Evolutionary conservation across 2,888 invertebrate species (phyloP).

Genomic region (Volucella bombylans): DNA sequence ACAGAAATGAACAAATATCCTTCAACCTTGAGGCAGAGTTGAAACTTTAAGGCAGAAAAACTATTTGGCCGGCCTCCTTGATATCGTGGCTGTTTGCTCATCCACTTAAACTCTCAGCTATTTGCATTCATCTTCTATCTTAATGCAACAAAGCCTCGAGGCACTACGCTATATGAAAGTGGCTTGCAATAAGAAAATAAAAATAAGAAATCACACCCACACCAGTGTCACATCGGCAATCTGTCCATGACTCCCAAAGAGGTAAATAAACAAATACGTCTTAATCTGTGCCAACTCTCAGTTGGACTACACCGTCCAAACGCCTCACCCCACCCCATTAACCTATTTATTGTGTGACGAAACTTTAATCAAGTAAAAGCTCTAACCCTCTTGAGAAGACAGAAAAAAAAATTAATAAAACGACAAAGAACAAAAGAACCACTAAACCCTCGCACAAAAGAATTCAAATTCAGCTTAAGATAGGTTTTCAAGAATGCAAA

Average conservation of each 20-base stretch:
- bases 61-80: conserved; percentile 13
- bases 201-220: conserved; percentile 9
- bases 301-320: neutral
- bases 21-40: conserved; percentile 59
- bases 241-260: conserved; percentile 61
- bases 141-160: conserved; percentile 57
- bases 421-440: conserved; percentile 11
- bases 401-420: neutral
- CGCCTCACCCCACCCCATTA: conserved; percentile 58
- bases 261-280: conserved; percentile 66
- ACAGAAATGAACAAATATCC: conserved; percentile 59
- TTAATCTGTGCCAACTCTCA: conserved; percentile 48
- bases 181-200: conserved; percentile 5
- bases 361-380: conserved; percentile 71
- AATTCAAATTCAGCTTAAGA: conserved; percentile 46
- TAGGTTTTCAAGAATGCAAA: conserved; percentile 8
- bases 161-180: conserved; percentile 22
- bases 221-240: conserved; percentile 14
- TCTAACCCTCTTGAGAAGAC: conserved; percentile 41
- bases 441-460: conserved; percentile 36
- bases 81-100: conserved; percentile 47
- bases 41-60: conserved; percentile 30
- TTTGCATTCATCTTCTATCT: conserved; percentile 60
- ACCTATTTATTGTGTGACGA: conserved; percentile 62
- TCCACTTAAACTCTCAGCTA: conserved; percentile 65